Evolutionary conservation across 2,888 invertebrate genomes (phyloP), one percentile per base, ranked within the genome.

Genomic region (Acleris holmiana): DNA sequence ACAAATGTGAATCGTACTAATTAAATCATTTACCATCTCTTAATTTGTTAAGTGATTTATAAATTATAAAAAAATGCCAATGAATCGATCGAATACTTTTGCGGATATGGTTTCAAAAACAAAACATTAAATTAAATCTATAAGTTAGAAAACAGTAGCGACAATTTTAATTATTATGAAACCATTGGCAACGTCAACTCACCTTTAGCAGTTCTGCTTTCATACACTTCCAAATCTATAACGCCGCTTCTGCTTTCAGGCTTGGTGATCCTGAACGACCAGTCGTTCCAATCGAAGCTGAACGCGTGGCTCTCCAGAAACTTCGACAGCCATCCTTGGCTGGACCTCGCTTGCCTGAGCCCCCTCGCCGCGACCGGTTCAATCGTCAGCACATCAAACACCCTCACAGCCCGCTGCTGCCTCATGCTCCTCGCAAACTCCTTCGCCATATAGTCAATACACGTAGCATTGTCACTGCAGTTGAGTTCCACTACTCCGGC

Each of bases 381-480:
- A 69, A 94, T 88, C 71, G 93, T 93, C 68, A 94, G 80, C 69
- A 91, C 76, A 64, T 94, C 93, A 76, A 94, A 93, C 40, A 93
- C 71, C 72, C 88, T 91, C 66, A 94, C 88, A 58, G 93, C 86
- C 73, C 92, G 93, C 72, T 93, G 91, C 59, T 93, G 88, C 59
- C 90, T 83, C 67, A 94, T 89, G 71, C 92, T 93, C 71, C 84
- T 88, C 64, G 93, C 78, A 56, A 94, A 85, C 69, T 93, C 89
- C 67, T 81, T 89, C 19, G 93, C 88, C 76, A 94, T 80, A 41
- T 84, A 73, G 62, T 94, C 90, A 44, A 94, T 88, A 73, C 94
- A 94, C 67, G 94, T 94, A 40, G 94, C 94, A 82, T 94, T 94
- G 75, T 94, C 94, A 80, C 93, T 93, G 84, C 94, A 94, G 73